Base-by-base conservation (phyloP, 2,797 vertebrate genomes). In the Lepus townsendii region DNA sequence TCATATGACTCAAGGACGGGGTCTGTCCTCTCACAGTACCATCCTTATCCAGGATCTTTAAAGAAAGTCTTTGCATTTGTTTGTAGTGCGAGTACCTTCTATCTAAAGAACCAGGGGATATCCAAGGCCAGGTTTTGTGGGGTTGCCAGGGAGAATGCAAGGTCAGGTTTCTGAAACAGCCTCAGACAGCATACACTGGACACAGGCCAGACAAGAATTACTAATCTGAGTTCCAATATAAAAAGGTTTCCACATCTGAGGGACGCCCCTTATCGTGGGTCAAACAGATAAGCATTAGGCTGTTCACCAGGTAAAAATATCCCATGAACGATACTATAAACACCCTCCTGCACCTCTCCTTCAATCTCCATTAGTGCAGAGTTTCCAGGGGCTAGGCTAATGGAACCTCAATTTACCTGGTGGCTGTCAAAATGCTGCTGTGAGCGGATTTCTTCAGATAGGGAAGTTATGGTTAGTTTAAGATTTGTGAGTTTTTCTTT, bases 401-500 rank as follows among this genome's bases (percentile, higher is more conserved):
- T 69, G n/a, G 42, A 57, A 60, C n/a, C 27, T 14, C 6, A 16
- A 32, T 8, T 68, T 60, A 68, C 0, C 35, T 16, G 12, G 1
- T 19, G 20, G 30, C 17, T 1, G 4, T n/a, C 4, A 19, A 60
- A 69, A 38, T 8, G 60, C 35, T 60, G 35, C 17, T 0, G 11
- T 75, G 35, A 35, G 6, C 7, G 57, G 32, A 20, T 79, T 91
- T 91, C 69, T 91, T 77, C 47, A 88, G 19, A 75, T 88, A 84
- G 4, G 2, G 11, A 57, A 66, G 20, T 19, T n/a, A n/a, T 50
- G 3, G 52, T 35, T 78, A 11, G 11, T 57, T 42, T 42, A 42
- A 42, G 42, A 42, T 42, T 42, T 42, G 42, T 42, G 42, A 57
- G 14, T 16, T 57, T 57, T 57, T 57, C 54, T 57, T 20, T 57